phyloP scores from a whole-genome alignment of 2,113 vertebrate genomes.

The Ascaphus truei region DNA sequence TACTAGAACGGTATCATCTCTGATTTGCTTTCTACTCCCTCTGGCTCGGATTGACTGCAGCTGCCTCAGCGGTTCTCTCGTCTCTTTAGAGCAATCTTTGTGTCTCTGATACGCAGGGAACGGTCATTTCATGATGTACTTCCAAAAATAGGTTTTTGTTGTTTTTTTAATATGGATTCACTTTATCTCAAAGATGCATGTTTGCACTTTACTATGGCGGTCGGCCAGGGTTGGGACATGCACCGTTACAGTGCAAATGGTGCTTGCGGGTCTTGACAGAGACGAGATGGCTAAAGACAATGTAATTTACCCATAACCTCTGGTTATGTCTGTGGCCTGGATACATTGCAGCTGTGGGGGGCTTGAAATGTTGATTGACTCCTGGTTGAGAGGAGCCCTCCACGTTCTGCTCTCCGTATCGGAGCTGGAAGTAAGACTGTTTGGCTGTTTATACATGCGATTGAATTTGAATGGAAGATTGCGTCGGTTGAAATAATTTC shows the following conservation, averaged over 20 bases:
- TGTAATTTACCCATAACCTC: neutral
- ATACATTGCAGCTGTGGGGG: neutral
- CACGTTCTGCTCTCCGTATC: too few relatives aligned
- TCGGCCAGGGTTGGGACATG: neutral
- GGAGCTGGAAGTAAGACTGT: too few relatives aligned
- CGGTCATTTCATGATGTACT: neutral
- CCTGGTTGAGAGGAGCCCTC: too few relatives aligned
- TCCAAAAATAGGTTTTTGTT: neutral
- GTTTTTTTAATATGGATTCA: slow-evolving; percentile 7
- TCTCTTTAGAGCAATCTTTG: neutral
- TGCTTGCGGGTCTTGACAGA: neutral
- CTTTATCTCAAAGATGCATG: slow-evolving; percentile 29
- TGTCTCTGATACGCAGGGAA: neutral
- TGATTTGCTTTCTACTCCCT: neutral
- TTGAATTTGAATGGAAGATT: too few relatives aligned
- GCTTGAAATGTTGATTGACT: neutral
- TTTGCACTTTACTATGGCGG: slow-evolving; percentile 2
- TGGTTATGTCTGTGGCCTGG: neutral
- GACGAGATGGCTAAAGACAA: neutral
- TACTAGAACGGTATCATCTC: neutral
- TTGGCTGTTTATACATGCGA: too few relatives aligned
- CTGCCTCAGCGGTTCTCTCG: neutral
- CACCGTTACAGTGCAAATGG: neutral
- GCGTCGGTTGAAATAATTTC: too few relatives aligned
- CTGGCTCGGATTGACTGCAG: neutral